Base-by-base conservation (phyloP, 2,888 invertebrate genomes). In the Drosophila mimica region DNA sequence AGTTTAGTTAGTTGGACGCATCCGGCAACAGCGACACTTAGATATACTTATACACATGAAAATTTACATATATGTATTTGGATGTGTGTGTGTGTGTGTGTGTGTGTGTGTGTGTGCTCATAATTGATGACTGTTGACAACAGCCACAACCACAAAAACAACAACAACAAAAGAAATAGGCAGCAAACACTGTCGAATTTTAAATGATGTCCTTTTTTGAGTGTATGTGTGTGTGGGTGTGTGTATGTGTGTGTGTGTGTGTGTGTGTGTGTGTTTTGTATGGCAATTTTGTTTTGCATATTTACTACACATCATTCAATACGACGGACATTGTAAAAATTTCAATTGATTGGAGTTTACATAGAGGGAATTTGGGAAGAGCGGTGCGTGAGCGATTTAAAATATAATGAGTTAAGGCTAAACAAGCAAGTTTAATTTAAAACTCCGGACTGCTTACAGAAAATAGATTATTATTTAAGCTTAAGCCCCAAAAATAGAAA, bases 1-100 rank as follows among this genome's bases (percentile, higher is more conserved):
- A 91, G 91, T 91, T 91, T 89, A 90, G 91, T 88, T 90, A 91
- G 91, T 91, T 91, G 91, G 88, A 82, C 79, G 82, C 88, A 91
- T 91, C 90, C 90, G 90, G 83, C 68, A 40, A 57, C 79, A 67
- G 86, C 80, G 77, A 86, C 89, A 91, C 89, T 87, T 81, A 20
- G 6, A 53, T 54, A 25, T 49, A 51, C 43, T 34, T 38, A 30
- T 71, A 33, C 51, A 33, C 30, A 30, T 20, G 46, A 36, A 17
- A 25, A 20, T 51, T 11, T 43, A 20, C 33, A 11, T 33, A 51
- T 6, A 51, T 30, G 9, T 11, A 15, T 48, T 15, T 25, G 5
- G 34, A 6, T 6, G 0, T 38, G 28, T 30, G 15, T 6, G 3
- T 52, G 8, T 15, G 9, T 54, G 20, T 60, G 17, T 57, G 25